Evolutionary conservation across 1,140 invertebrate genomes (phyloP).

Genomic region (Phthorimaea operculella): DNA sequence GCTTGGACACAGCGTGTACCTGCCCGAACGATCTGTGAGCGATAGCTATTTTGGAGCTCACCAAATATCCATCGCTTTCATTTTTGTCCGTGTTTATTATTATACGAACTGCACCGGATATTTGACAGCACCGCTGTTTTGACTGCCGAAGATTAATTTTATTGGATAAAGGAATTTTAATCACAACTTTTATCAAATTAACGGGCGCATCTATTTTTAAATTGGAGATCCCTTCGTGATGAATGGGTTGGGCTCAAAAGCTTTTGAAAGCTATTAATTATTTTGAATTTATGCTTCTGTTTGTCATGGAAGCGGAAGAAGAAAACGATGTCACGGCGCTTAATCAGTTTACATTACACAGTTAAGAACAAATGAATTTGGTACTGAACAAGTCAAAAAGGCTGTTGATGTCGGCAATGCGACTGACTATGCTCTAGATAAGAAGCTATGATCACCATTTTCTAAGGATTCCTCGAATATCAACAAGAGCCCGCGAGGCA

Average conservation of each 20-base stretch:
- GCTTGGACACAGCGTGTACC: slow-evolving; percentile 25
- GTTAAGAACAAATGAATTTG: no score
- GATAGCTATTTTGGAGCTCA: slow-evolving; percentile 55
- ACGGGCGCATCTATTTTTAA: neutral
- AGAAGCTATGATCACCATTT: no score
- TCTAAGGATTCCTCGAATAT: slow-evolving; percentile 87
- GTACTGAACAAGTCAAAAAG: no score
- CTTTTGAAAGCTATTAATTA: no score
- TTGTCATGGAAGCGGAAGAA: no score
- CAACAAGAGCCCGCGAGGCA: slow-evolving; percentile 88
- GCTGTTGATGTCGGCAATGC: no score
- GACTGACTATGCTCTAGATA: no score
- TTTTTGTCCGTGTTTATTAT: slow-evolving; percentile 47
- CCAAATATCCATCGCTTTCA: slow-evolving; percentile 51
- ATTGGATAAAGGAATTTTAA: slow-evolving; percentile 29
- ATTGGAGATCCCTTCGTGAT: no score
- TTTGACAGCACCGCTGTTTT: slow-evolving; percentile 39
- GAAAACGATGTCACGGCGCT: no score
- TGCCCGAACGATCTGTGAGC: slow-evolving; percentile 50
- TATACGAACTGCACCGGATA: slow-evolving; percentile 49
- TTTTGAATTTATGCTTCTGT: no score
- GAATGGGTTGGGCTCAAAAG: no score
- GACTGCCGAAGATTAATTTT: slow-evolving; percentile 43
- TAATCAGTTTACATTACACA: no score
- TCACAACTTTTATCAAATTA: neutral